Conservation (phyloP, 2,888 invertebrate species). For the Mythimna pallens region DNA sequence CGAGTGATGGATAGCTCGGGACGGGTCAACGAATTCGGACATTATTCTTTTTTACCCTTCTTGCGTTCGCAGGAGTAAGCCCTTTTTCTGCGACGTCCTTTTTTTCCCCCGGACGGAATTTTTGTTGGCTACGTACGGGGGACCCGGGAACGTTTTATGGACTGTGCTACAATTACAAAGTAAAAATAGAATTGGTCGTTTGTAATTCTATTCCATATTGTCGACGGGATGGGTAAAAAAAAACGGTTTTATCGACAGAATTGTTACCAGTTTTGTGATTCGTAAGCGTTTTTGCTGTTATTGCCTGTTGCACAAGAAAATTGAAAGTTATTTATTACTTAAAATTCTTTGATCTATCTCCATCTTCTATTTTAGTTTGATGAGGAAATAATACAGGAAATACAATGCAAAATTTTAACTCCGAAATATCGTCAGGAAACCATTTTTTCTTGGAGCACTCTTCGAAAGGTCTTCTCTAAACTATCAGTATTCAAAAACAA, state of each 20-base stretch:
- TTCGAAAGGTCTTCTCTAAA: background rate
- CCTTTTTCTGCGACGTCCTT: constrained; percentile 90
- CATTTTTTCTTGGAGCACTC: background rate
- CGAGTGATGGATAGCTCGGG: constrained; percentile 91
- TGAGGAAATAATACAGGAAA: background rate
- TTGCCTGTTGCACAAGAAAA: constrained; percentile 17
- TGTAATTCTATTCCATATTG: constrained; percentile 85
- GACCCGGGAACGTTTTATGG: constrained; percentile 86
- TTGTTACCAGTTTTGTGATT: constrained; percentile 51
- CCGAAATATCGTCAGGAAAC: background rate
- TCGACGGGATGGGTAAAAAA: constrained; percentile 70
- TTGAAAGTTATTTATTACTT: background rate
- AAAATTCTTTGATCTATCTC: background rate
- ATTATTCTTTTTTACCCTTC: constrained; percentile 91
- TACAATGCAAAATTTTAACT: background rate
- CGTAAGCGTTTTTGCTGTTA: constrained; percentile 13
- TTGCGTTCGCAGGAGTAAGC: constrained; percentile 90
- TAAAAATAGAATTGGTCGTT: constrained; percentile 88
- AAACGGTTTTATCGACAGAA: constrained; percentile 68
- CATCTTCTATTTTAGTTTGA: no score
- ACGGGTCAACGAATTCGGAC: constrained; percentile 91
- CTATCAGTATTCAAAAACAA: constrained; percentile 54
- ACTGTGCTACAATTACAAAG: constrained; percentile 89
- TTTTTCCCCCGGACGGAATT: constrained; percentile 86
- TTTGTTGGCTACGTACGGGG: constrained; percentile 78